Base-by-base conservation (phyloP, 2,113 vertebrate species). In the Pollimyrus isidori region DNA sequence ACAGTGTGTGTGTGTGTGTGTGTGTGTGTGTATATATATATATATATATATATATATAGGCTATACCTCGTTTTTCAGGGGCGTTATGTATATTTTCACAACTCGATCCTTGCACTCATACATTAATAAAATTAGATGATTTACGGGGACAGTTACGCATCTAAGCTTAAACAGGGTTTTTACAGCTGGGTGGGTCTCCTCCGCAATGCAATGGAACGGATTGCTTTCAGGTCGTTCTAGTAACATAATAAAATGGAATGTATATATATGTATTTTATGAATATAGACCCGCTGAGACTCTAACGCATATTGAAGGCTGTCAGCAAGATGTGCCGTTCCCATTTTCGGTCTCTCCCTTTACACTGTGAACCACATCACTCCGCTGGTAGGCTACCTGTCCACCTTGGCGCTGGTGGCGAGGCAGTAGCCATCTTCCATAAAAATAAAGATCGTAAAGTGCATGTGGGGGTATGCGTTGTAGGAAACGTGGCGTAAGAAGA, bases 371-470 rank as follows among this genome's bases (percentile, higher is more conserved):
- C 15, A 80, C 82, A 46, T 17, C 5, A 11, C 9, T 46, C 26
- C 4, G 26, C 26, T 35, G 49, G 50, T 53, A 56, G 53, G 53
- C 53, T 56, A 56, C 50, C 6, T 39, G 85, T 53, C 49, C 85
- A 13, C 11, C 13, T 50, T 87, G 85, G 85, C 26, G 49, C 26
- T 87, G 50, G 85, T 35, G 26, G 50, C n/a, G 13, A 56, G 26
- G 49, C 85, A 49, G 85, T 35, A 53, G 30, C 50, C 50, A 87
- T 87, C 50, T 87, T 30, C 85, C 85, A 56, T 87, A 56, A 56
- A 53, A 56, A 50, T 39, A 53, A 87, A 11, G 84, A 84, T 45
- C 19, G 50, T 50, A 26, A 50, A 86, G 50, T 53, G 48, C 11
- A 39, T 56, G 48, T 30, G 49, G 46, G 35, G 35, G 35, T 35